Percentiles rank a stretch among this genome's conserved stretches.
Conservation (phyloP, 2,888 invertebrate species). For the Dimorphilus gyrociliatus region DNA sequence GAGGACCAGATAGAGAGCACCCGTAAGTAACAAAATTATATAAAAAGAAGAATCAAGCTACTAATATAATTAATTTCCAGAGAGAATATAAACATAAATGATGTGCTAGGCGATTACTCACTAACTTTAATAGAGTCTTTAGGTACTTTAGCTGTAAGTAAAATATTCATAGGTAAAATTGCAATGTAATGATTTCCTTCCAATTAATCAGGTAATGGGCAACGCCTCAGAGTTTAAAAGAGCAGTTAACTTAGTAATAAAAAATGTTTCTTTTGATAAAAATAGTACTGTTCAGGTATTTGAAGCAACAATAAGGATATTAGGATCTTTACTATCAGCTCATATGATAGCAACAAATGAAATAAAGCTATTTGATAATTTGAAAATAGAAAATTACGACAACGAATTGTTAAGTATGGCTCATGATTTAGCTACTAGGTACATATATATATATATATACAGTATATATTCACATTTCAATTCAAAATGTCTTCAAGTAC, state of each 20-base stretch:
- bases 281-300: constrained; percentile 49
- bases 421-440: constrained; percentile 46
- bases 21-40: constrained; percentile 40
- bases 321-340: constrained; percentile 47
- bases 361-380: constrained; percentile 40
- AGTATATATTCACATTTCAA: too few species aligned
- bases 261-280: constrained; percentile 46
- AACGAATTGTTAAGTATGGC: constrained; percentile 45
- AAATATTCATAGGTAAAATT: not conserved
- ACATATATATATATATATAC: too few species aligned
- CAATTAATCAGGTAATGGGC: constrained; percentile 39
- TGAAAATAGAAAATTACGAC: constrained; percentile 41
- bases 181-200: not conserved
- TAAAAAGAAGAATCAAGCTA: not conserved
- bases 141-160: constrained; percentile 45
- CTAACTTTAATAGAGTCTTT: constrained; percentile 47
- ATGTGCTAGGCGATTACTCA: constrained; percentile 48
- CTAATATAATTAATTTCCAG: constrained; percentile 30
- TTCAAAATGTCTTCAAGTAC: too few species aligned
- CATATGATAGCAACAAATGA: constrained; percentile 46
- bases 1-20: constrained; percentile 47
- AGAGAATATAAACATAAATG: constrained; percentile 50
- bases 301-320: constrained; percentile 47
- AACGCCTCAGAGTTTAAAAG: constrained; percentile 45
- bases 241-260: constrained; percentile 44